Evolutionary conservation across 2,888 invertebrate species (phyloP), one percentile per base, ranked within the genome.

Genomic region (Habrosyne pyritoides): DNA sequence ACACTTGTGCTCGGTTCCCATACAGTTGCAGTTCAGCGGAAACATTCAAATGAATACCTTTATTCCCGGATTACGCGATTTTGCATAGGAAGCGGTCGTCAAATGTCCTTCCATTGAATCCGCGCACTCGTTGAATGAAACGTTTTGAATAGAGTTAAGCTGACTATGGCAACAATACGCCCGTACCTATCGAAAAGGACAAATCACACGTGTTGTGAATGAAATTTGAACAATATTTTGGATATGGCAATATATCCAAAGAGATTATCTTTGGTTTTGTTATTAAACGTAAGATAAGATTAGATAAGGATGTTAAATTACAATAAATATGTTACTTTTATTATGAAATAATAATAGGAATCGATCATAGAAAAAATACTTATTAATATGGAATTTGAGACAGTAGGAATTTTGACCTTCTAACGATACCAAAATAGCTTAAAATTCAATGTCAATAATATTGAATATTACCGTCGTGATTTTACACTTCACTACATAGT

Each of bases 21-120:
- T 64, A 69, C 64, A 68, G 63, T 55, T 63, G 67, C 64, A 64
- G 64, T 71, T 72, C 79, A 79, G 79, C 89, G 91, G 91, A 91
- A 91, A 84, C 85, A 86, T 87, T 82, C 76, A 77, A 77, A 78
- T 81, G 78, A 71, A 74, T 75, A 73, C 86, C 84, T 90, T 91
- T 91, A 88, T 91, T 86, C 89, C 84, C 83, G 90, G 90, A 92
- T 92, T 90, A 91, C 76, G 78, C 71, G 77, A 82, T 90, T 90
- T 90, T 89, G 91, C 91, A 89, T 92, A 91, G 92, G 91, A 89
- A 91, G 80, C 84, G 83, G 83, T 86, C 87, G 80, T 85, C 87
- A 81, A 84, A 87, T 86, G 83, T 87, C 82, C 80, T 64, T 65
- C 73, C 72, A 79, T 84, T 85, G 79, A 85, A 77, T 72, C 21